Base-by-base conservation (phyloP, 2,888 invertebrate species). In the Heliconius sara region DNA sequence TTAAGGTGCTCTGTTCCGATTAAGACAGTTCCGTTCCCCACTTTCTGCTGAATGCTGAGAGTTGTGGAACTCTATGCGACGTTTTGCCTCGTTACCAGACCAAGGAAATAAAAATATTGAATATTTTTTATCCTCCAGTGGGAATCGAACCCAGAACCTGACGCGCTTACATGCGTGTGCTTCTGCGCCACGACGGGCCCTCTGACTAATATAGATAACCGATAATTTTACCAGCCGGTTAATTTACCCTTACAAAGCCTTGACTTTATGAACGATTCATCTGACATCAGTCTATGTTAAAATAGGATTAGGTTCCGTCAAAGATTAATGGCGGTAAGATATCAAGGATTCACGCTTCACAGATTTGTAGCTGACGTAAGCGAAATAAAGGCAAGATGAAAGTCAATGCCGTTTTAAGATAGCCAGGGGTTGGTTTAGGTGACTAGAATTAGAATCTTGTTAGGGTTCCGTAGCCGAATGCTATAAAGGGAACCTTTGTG, bases 261-360 rank as follows among this genome's bases (percentile, higher is more conserved):
- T 66, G 76, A 76, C 67, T 76, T 76, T 79, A 79, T 76, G 79
- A 79, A 60, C 65, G 65, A 75, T 75, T 81, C 57, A 79, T 75
- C 74, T 66, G 65, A 47, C 70, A 27, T 77, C 47, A 60, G 10
- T 75, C 57, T 78, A 80, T 76, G 78, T 43, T 76, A 73, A 76
- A 73, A 75, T 52, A 67, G 76, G 77, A 79, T 79, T 77, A 77
- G 25, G 77, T 75, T 76, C 63, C 81, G 63, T 79, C 73, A 80
- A 82, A 82, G 82, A 83, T 83, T 83, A 83, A 83, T 83, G 81
- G 60, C 74, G 75, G 77, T 22, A 13, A 74, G 78, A 81, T 83
- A 83, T 83, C 83, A 71, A 76, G 81, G 80, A 76, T 82, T 82
- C 76, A 83, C 83, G 83, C 83, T 83, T 77, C 83, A 80, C n/a